These are phyloP conservation scores for Champsocephalus esox DNA, from an alignment of 2,797 vertebrate genomes.

Conservation along the genomic window DNA sequence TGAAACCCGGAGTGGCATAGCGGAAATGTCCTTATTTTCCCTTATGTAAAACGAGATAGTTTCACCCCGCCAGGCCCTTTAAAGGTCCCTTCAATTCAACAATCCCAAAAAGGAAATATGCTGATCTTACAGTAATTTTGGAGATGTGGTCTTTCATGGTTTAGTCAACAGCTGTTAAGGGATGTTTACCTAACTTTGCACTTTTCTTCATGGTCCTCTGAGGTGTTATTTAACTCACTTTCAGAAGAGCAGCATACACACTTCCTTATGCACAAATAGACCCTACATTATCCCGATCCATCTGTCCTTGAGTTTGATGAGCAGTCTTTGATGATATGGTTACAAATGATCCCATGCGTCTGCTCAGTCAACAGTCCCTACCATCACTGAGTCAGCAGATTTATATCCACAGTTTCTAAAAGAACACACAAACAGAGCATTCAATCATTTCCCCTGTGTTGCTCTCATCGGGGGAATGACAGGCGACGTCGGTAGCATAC, in stretches of 20 bases:
- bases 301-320: constrained; percentile 27
- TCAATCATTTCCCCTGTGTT: neutral
- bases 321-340: constrained; percentile 3
- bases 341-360: constrained; percentile 6
- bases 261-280: neutral
- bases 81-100: neutral
- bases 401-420: neutral
- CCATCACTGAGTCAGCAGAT: neutral
- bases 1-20: no score
- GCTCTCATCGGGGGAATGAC: neutral
- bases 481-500: constrained; percentile 25
- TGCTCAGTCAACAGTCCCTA: neutral
- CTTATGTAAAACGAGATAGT: no score
- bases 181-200: neutral
- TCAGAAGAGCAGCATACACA: neutral
- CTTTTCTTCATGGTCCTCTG: neutral
- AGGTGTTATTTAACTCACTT: constrained; percentile 12
- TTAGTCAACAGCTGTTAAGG: neutral
- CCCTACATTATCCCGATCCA: constrained; percentile 11
- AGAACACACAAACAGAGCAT: neutral
- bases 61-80: no score
- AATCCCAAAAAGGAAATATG: neutral
- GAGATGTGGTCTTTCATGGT: neutral
- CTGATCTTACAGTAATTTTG: neutral
- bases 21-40: no score